Evolutionary conservation across 1,140 invertebrate genomes (phyloP), one percentile per base, ranked within the genome.

Genomic region (Adelges cooleyi): DNA sequence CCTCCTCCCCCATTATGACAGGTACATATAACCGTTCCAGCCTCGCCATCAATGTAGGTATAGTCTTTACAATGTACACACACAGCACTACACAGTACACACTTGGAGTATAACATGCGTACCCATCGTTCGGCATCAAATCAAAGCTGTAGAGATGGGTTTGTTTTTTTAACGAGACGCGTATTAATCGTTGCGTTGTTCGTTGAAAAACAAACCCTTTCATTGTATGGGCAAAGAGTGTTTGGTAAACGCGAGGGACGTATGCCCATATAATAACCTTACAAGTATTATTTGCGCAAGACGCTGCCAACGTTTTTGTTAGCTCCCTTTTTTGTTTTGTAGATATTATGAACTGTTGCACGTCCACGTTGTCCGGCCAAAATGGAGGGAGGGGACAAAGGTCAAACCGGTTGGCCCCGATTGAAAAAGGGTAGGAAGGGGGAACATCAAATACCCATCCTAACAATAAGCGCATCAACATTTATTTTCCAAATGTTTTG

Each of bases 371-470:
- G 44, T 48, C 42, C 56, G 42, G 40, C 42, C 42, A 62, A 23
- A 46, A 62, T 25, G 3, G n/a, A 22, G 4, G 3, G 10, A 38
- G 23, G 25, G 17, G 25, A 33, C 40, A 62, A 48, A 62, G 56
- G 56, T 62, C 56, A 62, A 62, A 62, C 56, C 56, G 42, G 56
- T 62, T 62, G 18, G 42, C 56, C 18, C n/a, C 56, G 9, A 33
- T n/a, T n/a, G n/a, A n/a, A n/a, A n/a, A n/a, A n/a, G n/a, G n/a
- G n/a, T n/a, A n/a, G n/a, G n/a, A n/a, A n/a, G n/a, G n/a, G n/a
- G n/a, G n/a, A n/a, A n/a, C 29, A 33, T 6, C 11, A 33, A 33
- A 33, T 6, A 33, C 23, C 40, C 54, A 13, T 29, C 9, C 20
- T 0, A 33, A 33, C 3, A 22, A 46, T 1, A 22, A 40, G n/a